Evolutionary conservation across 2,888 invertebrate species (phyloP).

Genomic region (Hermaeophaga mercurialis): DNA sequence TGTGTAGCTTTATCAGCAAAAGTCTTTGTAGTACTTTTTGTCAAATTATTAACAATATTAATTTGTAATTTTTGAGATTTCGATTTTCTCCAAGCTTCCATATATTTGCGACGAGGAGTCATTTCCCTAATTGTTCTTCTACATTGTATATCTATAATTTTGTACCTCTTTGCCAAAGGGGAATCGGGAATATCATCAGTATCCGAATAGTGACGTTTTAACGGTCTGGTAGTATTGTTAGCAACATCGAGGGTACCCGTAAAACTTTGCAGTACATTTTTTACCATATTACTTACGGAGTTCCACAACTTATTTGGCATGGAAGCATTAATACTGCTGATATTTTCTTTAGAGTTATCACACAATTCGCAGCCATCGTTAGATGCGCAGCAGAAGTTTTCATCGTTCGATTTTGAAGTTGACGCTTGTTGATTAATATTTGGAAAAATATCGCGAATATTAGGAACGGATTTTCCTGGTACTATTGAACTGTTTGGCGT

Average conservation of each 20-base stretch:
- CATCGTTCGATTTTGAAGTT: slow-evolving; percentile 17
- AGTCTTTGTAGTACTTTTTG: slow-evolving; percentile 24
- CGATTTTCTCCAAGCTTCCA: background rate
- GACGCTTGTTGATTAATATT: slow-evolving; percentile 8
- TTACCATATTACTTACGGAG: slow-evolving; percentile 30
- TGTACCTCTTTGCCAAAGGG: slow-evolving; percentile 44
- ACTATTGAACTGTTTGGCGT: slow-evolving; percentile 32
- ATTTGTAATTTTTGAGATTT: slow-evolving; percentile 21
- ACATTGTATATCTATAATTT: slow-evolving; percentile 49
- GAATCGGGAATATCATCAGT: slow-evolving; percentile 30
- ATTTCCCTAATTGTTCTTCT: slow-evolving; percentile 46
- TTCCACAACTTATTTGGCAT: slow-evolving; percentile 23
- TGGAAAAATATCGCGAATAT: slow-evolving; percentile 20
- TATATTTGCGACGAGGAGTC: slow-evolving; percentile 24
- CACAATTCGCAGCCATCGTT: background rate
- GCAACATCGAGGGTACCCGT: slow-evolving; percentile 20
- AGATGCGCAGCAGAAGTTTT: background rate
- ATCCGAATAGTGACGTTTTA: slow-evolving; percentile 31
- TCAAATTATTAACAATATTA: slow-evolving; percentile 22
- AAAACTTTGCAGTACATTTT: slow-evolving; percentile 24
- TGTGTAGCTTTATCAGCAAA: slow-evolving; percentile 48
- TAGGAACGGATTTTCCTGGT: slow-evolving; percentile 24
- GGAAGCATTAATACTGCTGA: slow-evolving; percentile 4
- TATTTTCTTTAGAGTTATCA: slow-evolving; percentile 4
- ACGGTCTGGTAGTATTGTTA: slow-evolving; percentile 4